phyloP scores from a whole-genome alignment of 2,797 vertebrate species.

The Eulemur mongoz region DNA sequence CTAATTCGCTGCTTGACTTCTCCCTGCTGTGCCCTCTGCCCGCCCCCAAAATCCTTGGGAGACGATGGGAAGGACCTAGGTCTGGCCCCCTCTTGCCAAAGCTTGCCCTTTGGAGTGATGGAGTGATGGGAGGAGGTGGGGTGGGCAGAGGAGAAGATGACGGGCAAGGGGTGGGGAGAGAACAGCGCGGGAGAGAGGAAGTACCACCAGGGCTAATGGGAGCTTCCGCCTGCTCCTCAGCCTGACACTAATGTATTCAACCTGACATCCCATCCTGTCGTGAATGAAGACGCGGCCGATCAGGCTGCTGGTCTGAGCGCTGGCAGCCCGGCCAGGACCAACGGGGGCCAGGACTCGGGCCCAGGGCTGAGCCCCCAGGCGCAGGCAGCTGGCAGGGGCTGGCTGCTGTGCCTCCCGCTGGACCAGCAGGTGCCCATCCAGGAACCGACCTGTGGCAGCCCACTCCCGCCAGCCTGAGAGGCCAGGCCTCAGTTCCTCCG shows the following conservation, averaged over 20 bases:
- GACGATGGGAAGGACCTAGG: slow-evolving; percentile 55
- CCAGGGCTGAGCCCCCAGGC: not conserved
- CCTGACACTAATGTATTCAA: slow-evolving; percentile 54
- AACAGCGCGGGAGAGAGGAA: not conserved
- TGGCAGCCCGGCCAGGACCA: not conserved
- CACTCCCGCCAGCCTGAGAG: not conserved
- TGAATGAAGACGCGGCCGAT: slow-evolving; percentile 28
- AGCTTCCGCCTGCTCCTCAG: not conserved
- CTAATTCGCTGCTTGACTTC: slow-evolving; percentile 77
- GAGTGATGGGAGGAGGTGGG: slow-evolving; percentile 47
- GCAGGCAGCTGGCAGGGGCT: not conserved
- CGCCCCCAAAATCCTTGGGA: slow-evolving; percentile 63
- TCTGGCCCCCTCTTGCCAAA: slow-evolving; percentile 43
- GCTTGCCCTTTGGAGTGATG: slow-evolving; percentile 51
- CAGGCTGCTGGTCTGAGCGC: not conserved
- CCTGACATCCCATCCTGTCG: slow-evolving; percentile 34
- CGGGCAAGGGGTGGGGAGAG: not conserved
- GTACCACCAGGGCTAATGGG: slow-evolving; percentile 31
- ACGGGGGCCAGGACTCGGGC: not conserved
- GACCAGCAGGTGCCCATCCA: slow-evolving; percentile 89
- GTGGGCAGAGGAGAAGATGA: not conserved
- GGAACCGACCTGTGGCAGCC: not conserved
- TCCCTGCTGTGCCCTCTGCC: slow-evolving; percentile 62
- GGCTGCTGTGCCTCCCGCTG: slow-evolving; percentile 89
- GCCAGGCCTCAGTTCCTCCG: not conserved